Evolutionary conservation across 2,888 invertebrate species (phyloP).

Genomic region (Macrosoma leucophasiata): DNA sequence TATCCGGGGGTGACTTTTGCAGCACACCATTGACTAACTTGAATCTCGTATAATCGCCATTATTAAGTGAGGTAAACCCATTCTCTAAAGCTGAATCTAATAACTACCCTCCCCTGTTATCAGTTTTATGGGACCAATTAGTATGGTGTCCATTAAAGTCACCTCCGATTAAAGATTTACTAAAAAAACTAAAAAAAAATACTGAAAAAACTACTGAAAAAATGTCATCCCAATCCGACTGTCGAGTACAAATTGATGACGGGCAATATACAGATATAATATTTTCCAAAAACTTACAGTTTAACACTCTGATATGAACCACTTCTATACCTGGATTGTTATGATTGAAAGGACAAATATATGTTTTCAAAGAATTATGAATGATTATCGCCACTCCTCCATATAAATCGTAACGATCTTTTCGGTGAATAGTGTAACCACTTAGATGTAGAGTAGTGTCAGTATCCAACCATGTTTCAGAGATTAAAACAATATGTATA

Average conservation of each 20-base stretch:
- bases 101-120: conserved; percentile 11
- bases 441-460: conserved; percentile 2
- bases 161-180: conserved; percentile 15
- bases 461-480: conserved; percentile 18
- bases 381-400: conserved; percentile 17
- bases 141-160: no score
- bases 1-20: no score
- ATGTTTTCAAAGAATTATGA: conserved; percentile 14
- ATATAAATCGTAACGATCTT: conserved; percentile 14
- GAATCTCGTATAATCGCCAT: conserved; percentile 10
- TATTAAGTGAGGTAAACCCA: no score
- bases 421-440: conserved; percentile 13
- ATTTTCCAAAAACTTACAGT: conserved; percentile 8
- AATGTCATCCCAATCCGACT: conserved; percentile 5
- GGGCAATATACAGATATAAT: conserved; percentile 18
- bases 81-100: conserved; percentile 8
- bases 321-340: conserved; percentile 15
- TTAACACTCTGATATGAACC: conserved; percentile 5
- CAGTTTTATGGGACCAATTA: conserved; percentile 11
- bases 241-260: conserved; percentile 1
- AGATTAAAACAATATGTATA: conserved; percentile 17
- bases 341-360: background rate
- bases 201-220: no score
- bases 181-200: no score
- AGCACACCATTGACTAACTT: conserved; percentile 8